Conservation (phyloP, 2,797 vertebrate genomes). For the Sebastes taczanowskii region DNA sequence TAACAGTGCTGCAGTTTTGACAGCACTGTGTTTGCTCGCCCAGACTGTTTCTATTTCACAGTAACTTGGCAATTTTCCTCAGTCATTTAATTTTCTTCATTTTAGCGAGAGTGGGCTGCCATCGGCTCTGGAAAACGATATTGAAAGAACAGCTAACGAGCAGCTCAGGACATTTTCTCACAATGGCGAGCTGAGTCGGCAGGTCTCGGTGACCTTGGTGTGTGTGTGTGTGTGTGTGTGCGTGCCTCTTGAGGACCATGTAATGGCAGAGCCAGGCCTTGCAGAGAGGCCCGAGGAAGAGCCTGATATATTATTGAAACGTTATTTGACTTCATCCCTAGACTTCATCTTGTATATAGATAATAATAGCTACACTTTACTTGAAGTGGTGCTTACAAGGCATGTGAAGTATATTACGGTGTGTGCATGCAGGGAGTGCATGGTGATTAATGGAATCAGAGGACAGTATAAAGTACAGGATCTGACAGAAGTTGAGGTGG, state of each 20-base stretch:
- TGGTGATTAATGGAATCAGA: constrained; percentile 5
- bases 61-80: constrained; percentile 19
- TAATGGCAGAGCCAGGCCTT: constrained; percentile 25
- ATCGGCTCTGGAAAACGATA: constrained; percentile 24
- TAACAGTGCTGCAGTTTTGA: constrained; percentile 11
- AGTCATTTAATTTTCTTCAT: constrained; percentile 37
- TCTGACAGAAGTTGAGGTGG: not conserved
- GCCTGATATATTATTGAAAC: constrained; percentile 40
- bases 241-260: not conserved
- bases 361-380: constrained; percentile 30
- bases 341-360: constrained; percentile 24
- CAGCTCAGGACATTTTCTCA: constrained; percentile 33
- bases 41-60: constrained; percentile 5
- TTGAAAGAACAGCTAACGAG: constrained; percentile 37
- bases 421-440: not conserved
- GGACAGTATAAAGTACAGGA: not conserved
- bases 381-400: constrained; percentile 23
- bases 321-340: constrained; percentile 23
- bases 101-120: constrained; percentile 24
- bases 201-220: constrained; percentile 59
- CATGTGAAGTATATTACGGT: not conserved
- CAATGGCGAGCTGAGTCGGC: constrained; percentile 55
- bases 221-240: not conserved
- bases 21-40: not conserved
- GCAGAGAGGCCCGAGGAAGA: constrained; percentile 9